Percentiles rank a stretch among this genome's conserved stretches.
phyloP scores from a whole-genome alignment of 2,797 vertebrate genomes.

The Protosalanx chinensis region DNA sequence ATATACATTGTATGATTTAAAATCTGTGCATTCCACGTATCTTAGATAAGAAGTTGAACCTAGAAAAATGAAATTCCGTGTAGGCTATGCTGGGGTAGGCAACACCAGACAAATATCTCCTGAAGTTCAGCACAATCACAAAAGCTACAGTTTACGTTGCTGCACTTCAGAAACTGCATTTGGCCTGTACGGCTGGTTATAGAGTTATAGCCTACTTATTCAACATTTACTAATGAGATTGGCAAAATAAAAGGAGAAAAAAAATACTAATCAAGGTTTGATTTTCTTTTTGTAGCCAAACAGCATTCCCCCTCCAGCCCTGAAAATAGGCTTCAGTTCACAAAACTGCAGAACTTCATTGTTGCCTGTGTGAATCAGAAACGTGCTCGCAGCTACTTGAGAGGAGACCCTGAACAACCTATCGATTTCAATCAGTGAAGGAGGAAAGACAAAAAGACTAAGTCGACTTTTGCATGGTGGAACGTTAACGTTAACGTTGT shows the following conservation, averaged over 20 bases:
- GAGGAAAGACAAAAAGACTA: neutral
- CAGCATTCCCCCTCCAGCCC: neutral
- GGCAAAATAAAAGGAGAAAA: neutral
- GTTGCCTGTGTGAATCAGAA: conserved; percentile 14
- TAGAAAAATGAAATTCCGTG: neutral
- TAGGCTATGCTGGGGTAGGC: neutral
- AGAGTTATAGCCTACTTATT: neutral
- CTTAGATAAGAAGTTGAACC: too few species aligned
- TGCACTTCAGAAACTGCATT: neutral
- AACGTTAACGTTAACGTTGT: neutral
- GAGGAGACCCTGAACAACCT: conserved; percentile 5
- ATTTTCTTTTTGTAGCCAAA: neutral
- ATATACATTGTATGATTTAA: neutral
- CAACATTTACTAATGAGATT: neutral
- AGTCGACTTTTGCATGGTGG: neutral
- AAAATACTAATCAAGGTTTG: neutral
- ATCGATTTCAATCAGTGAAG: conserved; percentile 2
- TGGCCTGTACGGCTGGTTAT: neutral
- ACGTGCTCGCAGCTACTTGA: conserved; percentile 4
- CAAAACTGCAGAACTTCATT: neutral
- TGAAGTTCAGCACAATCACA: neutral
- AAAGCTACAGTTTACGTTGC: neutral
- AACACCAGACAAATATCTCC: neutral
- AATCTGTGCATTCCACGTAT: too few species aligned
- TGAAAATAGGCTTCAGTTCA: neutral